Percentiles rank a stretch among this genome's conserved stretches.
These are phyloP conservation scores for Leptosomus discolor DNA, from an alignment of 2,113 vertebrate genomes.

Conservation along the genomic window DNA sequence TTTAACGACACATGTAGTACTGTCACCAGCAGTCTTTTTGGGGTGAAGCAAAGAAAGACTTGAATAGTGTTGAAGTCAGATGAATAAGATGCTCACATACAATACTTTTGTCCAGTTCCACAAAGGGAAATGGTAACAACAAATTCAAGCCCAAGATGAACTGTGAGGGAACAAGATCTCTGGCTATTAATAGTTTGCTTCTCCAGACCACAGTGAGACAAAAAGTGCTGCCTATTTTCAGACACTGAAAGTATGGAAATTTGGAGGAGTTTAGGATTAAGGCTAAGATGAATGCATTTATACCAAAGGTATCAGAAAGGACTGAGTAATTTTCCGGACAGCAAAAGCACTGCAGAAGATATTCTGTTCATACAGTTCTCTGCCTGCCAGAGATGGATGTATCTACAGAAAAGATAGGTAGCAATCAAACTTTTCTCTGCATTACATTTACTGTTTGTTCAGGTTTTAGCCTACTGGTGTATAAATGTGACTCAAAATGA, in stretches of 20 bases:
- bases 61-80: neutral
- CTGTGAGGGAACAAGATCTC: neutral
- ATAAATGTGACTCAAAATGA: neutral
- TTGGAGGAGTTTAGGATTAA: neutral
- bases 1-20: neutral
- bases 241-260: neutral
- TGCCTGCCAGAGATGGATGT: neutral
- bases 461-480: neutral
- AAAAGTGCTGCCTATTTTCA: neutral
- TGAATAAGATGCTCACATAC: rapidly evolving
- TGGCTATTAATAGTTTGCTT: neutral
- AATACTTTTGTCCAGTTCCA: neutral
- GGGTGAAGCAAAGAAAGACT: neutral
- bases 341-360: neutral
- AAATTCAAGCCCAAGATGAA: neutral
- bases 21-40: neutral
- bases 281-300: neutral
- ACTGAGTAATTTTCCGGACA: neutral
- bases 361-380: neutral
- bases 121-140: neutral
- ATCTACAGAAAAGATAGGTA: neutral
- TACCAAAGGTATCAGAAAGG: neutral
- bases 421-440: neutral
- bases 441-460: neutral
- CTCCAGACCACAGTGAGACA: neutral